Evolutionary conservation across 2,797 vertebrate species (phyloP), one percentile per base, ranked within the genome.

Genomic region (Luscinia megarhynchos): DNA sequence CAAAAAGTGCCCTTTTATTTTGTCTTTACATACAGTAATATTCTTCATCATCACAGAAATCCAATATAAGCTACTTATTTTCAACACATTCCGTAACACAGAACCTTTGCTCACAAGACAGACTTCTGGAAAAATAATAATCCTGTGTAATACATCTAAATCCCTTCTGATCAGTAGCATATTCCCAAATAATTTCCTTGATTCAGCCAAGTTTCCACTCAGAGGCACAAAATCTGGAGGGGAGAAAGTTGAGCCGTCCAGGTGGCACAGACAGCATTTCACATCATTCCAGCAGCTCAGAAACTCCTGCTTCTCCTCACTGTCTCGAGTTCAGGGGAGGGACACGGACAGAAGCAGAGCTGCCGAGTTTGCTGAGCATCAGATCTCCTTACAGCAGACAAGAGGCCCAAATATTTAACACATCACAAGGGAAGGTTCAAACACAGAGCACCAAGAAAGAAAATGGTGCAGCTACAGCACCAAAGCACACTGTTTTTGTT

Each of bases 81-180:
- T 97, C 94, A 96, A 94, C 92, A 96, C 84, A 91, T 95, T 90
- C 81, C 91, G n/a, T 92, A 93, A 82, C 53, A 67, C 30, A 80
- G 84, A 94, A 93, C 38, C 68, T 90, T 86, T 75, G 45, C 87
- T 96, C 72, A 67, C 58, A 92, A 80, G 76, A 88, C 64, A 89
- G 91, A 84, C 84, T 96, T 95, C 95, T 97, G 97, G 94, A 96
- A 97, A 96, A 97, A 93, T 93, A 93, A 96, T 97, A 96, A 97
- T 97, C 92, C 96, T 95, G 81, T 57, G 70, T 95, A 97, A 96
- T 94, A 89, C 89, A 93, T 87, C 91, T 93, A 96, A 96, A 96
- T 96, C 91, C 94, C 94, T 94, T 74, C 88, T 94, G 87, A 92
- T 94, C 83, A 63, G 64, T 83, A 94, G 58, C 40, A 59, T 76